A percentile compares a stretch with the other conserved stretches of the same genome.
phyloP scores from a whole-genome alignment of 2,888 invertebrate species.

The Melikaiella ostensackeni region DNA sequence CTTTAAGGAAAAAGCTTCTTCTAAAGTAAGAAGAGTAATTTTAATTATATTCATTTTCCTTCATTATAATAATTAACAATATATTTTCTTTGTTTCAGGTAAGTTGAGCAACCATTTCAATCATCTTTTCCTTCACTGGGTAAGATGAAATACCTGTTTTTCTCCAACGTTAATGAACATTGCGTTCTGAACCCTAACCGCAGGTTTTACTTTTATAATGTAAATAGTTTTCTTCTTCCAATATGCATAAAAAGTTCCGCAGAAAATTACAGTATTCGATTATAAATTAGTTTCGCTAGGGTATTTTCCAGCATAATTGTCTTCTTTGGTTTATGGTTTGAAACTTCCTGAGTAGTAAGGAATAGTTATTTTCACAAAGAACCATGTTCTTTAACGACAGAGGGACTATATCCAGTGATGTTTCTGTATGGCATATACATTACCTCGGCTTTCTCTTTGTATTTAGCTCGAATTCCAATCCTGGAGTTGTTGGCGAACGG shows the following conservation, averaged over 20 bases:
- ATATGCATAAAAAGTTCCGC: constrained; percentile 10
- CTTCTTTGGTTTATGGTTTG: neutral
- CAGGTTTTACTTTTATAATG: neutral
- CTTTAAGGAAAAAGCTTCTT: neutral
- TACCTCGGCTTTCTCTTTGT: neutral
- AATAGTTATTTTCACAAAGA: constrained; percentile 9
- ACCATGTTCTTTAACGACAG: neutral
- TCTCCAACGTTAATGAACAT: neutral
- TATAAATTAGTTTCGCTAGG: constrained; percentile 16
- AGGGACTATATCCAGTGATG: neutral
- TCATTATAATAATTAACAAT: neutral
- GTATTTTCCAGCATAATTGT: constrained; percentile 14
- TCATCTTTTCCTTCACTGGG: neutral
- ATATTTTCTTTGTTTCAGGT: neutral
- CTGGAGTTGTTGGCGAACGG: neutral
- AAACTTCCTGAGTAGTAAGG: neutral
- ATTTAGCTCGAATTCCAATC: constrained; percentile 8
- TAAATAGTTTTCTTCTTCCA: neutral
- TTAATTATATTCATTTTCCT: neutral
- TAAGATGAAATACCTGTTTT: neutral
- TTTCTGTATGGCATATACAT: neutral
- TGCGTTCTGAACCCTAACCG: neutral
- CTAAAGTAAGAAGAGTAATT: neutral
- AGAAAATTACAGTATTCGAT: constrained; percentile 18
- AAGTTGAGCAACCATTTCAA: constrained; percentile 2